Conservation (phyloP, 2,888 invertebrate species). For the Osmoderma eremita region DNA sequence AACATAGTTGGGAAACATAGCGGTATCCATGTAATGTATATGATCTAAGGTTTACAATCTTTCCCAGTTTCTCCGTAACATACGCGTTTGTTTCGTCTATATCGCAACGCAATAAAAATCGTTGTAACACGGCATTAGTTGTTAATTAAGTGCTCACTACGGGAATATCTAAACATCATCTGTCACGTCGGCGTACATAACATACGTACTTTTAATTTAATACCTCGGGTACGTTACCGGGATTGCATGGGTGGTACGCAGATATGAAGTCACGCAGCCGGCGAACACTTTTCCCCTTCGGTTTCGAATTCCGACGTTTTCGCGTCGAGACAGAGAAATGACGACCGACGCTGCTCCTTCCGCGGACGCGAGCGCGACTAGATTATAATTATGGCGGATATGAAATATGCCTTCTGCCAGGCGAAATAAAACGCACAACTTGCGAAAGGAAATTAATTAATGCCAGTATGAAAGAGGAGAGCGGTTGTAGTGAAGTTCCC, state of each 20-base stretch:
- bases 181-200: no score
- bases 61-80: no score
- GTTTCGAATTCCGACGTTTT: slow-evolving; percentile 15
- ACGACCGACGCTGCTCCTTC: no score
- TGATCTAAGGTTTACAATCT: no score
- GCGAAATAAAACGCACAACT: slow-evolving; percentile 27
- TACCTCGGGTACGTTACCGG: neutral
- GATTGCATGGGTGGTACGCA: slow-evolving; percentile 1
- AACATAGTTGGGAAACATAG: no score
- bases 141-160: no score
- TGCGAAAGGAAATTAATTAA: slow-evolving; percentile 29
- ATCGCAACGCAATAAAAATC: no score
- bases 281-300: slow-evolving; percentile 4
- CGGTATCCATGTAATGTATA: no score
- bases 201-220: slow-evolving; percentile 7
- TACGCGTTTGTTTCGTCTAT: no score
- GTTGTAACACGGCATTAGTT: no score
- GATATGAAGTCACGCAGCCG: neutral
- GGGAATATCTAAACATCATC: no score
- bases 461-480: slow-evolving; percentile 3
- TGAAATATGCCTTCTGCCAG: slow-evolving; percentile 7
- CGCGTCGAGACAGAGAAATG: slow-evolving; percentile 5
- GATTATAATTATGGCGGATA: slow-evolving; percentile 25
- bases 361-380: neutral
- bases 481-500: neutral